Percentiles rank a stretch among this genome's conserved stretches.
Evolutionary conservation across 2,113 vertebrate species (phyloP).

Genomic region (Pao palembangensis): DNA sequence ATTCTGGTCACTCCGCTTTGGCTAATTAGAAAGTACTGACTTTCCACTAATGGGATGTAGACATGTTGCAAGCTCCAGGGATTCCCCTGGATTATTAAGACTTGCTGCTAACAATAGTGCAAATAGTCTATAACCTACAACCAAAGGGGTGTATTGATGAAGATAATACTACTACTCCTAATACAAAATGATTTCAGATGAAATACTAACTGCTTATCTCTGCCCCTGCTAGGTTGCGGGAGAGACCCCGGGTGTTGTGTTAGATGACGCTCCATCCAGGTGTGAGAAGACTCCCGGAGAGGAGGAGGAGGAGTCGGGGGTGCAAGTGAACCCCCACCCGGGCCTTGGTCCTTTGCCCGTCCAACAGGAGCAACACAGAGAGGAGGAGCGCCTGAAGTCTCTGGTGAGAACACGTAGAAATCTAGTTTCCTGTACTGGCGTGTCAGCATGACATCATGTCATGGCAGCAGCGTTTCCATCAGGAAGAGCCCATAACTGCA

Average conservation of each 20-base stretch:
- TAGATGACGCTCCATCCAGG: constrained; percentile 70
- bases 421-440: neutral
- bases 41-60: constrained; percentile 20
- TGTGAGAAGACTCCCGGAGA: constrained; percentile 67
- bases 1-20: neutral
- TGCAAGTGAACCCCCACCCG: constrained; percentile 59
- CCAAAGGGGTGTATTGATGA: no score
- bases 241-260: constrained; percentile 63
- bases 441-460: no score
- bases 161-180: no score
- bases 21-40: constrained; percentile 27
- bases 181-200: neutral
- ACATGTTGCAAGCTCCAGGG: constrained; percentile 44
- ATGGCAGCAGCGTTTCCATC: neutral
- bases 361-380: constrained; percentile 57
- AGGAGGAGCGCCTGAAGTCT: constrained; percentile 66
- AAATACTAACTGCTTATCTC: neutral
- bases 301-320: constrained; percentile 70
- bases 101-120: constrained; percentile 29
- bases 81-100: constrained; percentile 60
- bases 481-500: neutral
- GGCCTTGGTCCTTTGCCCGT: constrained; percentile 60
- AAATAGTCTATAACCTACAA: no score
- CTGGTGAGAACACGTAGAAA: constrained; percentile 61
- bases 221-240: constrained; percentile 56